Percentiles rank a stretch among this genome's conserved stretches.
These are phyloP conservation scores for Sardina pilchardus DNA, from an alignment of 2,113 vertebrate genomes.

Conservation along the genomic window DNA sequence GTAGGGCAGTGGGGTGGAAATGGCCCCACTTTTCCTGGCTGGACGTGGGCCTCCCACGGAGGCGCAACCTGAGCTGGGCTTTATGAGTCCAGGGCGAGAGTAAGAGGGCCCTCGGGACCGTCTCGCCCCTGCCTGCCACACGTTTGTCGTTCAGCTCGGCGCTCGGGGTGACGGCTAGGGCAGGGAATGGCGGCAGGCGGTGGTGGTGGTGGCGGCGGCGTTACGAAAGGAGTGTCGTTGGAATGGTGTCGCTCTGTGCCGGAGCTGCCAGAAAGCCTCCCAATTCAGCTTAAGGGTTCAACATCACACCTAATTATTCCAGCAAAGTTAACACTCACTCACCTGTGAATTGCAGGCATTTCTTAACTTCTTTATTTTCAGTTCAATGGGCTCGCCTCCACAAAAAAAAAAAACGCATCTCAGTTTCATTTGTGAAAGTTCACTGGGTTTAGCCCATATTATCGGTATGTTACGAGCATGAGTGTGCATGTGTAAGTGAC, in stretches of 20 bases:
- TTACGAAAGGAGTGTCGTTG: neutral
- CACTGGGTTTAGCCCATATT: neutral
- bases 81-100: constrained; percentile 50
- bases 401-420: neutral
- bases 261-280: neutral
- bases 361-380: neutral
- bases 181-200: neutral
- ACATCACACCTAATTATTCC: constrained; percentile 14
- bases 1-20: constrained; percentile 45
- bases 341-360: neutral
- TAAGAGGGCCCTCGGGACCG: constrained; percentile 50
- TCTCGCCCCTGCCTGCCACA: constrained; percentile 41
- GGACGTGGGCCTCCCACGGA: constrained; percentile 43
- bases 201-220: too few species aligned
- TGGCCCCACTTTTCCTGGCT: constrained; percentile 46
- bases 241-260: neutral
- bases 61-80: constrained; percentile 54
- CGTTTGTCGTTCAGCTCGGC: constrained; percentile 38
- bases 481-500: neutral
- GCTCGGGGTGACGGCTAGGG: constrained; percentile 16
- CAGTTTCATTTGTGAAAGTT: neutral
- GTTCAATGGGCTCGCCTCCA: neutral
- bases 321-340: neutral
- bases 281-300: constrained; percentile 16
- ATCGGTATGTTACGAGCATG: neutral